Base-by-base conservation (phyloP, 2,888 invertebrate species). In the Drosophila gaucha region DNA sequence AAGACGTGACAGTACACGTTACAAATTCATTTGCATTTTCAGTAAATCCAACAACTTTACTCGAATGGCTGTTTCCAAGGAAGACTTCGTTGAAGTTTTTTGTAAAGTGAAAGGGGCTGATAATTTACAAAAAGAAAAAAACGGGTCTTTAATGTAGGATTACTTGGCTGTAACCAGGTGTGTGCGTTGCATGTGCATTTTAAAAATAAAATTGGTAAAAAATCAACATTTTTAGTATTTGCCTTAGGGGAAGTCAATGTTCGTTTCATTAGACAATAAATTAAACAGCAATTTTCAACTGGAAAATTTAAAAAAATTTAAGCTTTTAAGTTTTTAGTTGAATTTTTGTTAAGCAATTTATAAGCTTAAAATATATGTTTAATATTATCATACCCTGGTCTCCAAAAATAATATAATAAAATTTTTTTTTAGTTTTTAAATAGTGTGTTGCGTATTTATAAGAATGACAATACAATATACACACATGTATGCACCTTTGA, bases 1-100 rank as follows among this genome's bases (percentile, higher is more conserved):
- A 24, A 28, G 49, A 26, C 47, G 30, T 50, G 31, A 14, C 30
- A 44, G 49, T 75, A 44, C 43, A 44, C 20, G 28, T 39, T 46
- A 55, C 43, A 46, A 46, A 57, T 60, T 46, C 76, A 73, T 70
- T 74, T 54, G 36, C 65, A 46, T 59, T 56, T 75, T 33, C 30
- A 47, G 33, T 35, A 39, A 6, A 6, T 12, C 16, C 26, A 26
- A 44, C 9, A 22, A 30, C 28, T 38, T 35, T 16, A 14, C 38
- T 14, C 46, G 36, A 50, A 63, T 62, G 20, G 47, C 8, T 22
- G 26, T 47, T 51, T 18, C 31, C 69, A 62, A 68, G 57, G 75
- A 24, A 46, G 55, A 31, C 41, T 20, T 31, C 10, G 20, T 33
- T 22, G 31, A 24, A 24, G 46, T 31, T 24, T 31, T 24, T 22